A percentile compares a stretch with the other conserved stretches of the same genome.
Evolutionary conservation across 1,140 invertebrate species (phyloP).

Genomic region (Trialeurodes vaporariorum): DNA sequence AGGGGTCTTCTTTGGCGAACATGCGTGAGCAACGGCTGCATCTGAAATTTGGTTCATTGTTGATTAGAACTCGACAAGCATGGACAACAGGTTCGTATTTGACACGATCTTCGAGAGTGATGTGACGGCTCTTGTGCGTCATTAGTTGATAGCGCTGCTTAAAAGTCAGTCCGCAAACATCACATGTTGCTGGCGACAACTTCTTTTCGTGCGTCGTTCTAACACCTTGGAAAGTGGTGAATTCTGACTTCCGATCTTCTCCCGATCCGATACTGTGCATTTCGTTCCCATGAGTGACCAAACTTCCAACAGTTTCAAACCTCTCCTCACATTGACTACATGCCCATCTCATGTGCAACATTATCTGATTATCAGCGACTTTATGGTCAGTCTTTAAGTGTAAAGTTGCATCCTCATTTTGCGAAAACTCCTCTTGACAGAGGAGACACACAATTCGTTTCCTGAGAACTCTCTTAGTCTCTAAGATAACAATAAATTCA

Average conservation of each 20-base stretch:
- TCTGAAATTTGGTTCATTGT: conserved; percentile 14
- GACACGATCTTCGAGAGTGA: background rate
- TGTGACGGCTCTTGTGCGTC: background rate
- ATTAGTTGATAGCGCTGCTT: background rate
- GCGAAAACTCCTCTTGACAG: background rate
- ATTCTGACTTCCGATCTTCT: background rate
- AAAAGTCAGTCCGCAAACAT: background rate
- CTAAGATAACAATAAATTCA: background rate
- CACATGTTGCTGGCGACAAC: background rate
- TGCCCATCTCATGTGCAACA: background rate
- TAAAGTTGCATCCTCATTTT: background rate
- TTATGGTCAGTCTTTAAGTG: background rate
- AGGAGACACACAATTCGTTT: background rate
- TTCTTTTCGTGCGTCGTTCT: background rate
- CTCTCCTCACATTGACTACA: background rate
- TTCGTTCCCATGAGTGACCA: background rate
- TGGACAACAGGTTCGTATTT: background rate
- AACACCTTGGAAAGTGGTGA: background rate
- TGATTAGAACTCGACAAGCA: background rate
- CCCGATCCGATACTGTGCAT: background rate
- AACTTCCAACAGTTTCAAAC: background rate
- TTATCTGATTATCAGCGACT: background rate
- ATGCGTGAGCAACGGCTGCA: background rate
- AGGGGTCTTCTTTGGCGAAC: background rate
- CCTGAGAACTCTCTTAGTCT: background rate